phyloP scores from a whole-genome alignment of 1,140 invertebrate genomes.

The Lanistes nyassanus region DNA sequence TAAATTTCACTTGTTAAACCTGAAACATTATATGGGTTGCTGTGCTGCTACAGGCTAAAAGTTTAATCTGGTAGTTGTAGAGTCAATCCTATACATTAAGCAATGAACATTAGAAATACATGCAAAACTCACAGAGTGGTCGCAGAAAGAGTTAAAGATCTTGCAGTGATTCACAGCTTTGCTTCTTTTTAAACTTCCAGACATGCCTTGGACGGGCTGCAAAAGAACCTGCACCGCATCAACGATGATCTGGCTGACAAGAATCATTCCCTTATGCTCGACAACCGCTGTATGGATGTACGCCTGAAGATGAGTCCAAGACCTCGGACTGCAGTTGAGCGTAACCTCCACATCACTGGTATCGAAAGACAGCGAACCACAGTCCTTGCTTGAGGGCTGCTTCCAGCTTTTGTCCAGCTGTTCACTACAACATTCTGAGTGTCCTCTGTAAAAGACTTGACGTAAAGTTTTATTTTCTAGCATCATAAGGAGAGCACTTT shows the following conservation, averaged over 20 bases:
- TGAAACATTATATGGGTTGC: neutral
- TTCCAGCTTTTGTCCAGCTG: neutral
- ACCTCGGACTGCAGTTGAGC: conserved; percentile 57
- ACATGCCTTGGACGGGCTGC: conserved; percentile 65
- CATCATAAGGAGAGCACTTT: neutral
- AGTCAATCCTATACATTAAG: neutral
- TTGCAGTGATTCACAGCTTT: too few species aligned
- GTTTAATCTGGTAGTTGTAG: neutral
- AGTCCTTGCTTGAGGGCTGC: conserved; percentile 54
- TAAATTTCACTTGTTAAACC: neutral
- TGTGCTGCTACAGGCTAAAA: neutral
- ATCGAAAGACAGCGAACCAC: conserved; percentile 58
- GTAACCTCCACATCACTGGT: conserved; percentile 63
- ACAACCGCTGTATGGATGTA: conserved; percentile 63
- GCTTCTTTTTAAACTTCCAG: conserved; percentile 45
- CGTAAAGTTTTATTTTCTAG: neutral
- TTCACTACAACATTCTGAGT: neutral
- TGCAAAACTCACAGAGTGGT: too few species aligned
- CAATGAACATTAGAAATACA: neutral
- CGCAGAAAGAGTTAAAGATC: too few species aligned
- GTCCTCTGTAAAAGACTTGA: neutral
- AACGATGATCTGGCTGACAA: conserved; percentile 67
- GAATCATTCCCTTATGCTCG: conserved; percentile 66
- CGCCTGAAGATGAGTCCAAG: conserved; percentile 60
- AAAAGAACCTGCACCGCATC: conserved; percentile 65